These are phyloP conservation scores for Mormoops blainvillei DNA, from an alignment of 2,113 vertebrate genomes.

Conservation along the genomic window DNA sequence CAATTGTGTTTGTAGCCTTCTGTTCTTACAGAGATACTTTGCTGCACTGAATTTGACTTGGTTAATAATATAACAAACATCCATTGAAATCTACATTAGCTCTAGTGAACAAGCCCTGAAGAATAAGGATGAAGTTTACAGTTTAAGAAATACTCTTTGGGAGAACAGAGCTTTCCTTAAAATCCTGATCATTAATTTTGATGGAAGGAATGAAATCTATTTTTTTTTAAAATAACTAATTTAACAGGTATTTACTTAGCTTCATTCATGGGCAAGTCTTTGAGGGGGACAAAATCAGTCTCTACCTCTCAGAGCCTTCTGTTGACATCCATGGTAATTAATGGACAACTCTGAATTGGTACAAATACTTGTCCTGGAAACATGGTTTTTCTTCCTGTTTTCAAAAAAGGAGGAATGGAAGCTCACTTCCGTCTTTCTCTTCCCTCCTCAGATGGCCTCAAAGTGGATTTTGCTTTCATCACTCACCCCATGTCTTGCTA, in stretches of 20 bases:
- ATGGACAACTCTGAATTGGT: neutral
- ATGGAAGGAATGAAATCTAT: neutral
- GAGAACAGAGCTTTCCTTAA: neutral
- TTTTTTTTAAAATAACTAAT: neutral
- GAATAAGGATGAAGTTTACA: neutral
- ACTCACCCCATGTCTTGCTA: rapidly evolving
- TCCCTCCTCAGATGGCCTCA: neutral
- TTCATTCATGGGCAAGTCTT: neutral
- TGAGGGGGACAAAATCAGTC: neutral
- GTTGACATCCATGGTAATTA: neutral
- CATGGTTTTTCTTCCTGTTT: neutral
- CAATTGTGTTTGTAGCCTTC: neutral
- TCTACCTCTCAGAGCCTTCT: neutral
- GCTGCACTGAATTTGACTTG: neutral
- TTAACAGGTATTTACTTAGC: neutral
- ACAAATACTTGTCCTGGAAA: neutral
- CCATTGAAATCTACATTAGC: neutral
- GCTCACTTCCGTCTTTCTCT: neutral
- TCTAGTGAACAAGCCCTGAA: neutral
- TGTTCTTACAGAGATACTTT: neutral
- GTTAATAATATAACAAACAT: neutral
- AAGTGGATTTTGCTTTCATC: neutral
- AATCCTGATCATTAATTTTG: neutral
- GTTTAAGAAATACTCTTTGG: neutral
- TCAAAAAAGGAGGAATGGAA: neutral